Evolutionary conservation across 2,113 vertebrate species (phyloP).

Genomic region (Monarcha castaneiventris): DNA sequence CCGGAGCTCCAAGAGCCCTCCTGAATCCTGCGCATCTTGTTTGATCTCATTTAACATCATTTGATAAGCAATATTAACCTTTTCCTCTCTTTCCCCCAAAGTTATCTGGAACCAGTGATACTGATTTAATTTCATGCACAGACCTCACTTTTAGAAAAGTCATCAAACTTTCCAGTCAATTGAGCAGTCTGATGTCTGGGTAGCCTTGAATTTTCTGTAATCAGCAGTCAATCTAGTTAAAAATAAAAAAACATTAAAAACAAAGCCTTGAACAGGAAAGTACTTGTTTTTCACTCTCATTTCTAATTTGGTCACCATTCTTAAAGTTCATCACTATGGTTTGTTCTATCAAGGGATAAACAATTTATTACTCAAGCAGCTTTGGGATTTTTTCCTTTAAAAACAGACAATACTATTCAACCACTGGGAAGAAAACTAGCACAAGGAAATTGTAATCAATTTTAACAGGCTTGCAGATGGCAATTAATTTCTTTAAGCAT

Average conservation of each 20-base stretch:
- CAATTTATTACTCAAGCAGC: conserved; percentile 3
- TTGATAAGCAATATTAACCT: neutral
- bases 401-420: conserved; percentile 20
- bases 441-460: neutral
- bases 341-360: conserved; percentile 31
- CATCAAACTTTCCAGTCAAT: conserved; percentile 52
- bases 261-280: conserved; percentile 13
- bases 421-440: neutral
- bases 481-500: conserved; percentile 32
- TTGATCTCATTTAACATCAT: conserved; percentile 13
- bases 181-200: conserved; percentile 43
- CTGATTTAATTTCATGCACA: neutral
- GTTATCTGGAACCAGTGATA: neutral
- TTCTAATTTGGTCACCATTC: conserved; percentile 22
- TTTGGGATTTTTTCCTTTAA: neutral
- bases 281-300: neutral
- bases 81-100: neutral
- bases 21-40: neutral
- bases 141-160: conserved; percentile 16
- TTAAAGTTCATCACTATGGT: conserved; percentile 8
- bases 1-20: neutral
- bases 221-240: conserved; percentile 33
- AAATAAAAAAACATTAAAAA: conserved; percentile 23
- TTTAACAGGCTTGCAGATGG: conserved; percentile 27
- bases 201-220: conserved; percentile 52